Evolutionary conservation across 1,140 invertebrate genomes (phyloP).

Genomic region (Andricus grossulariae): DNA sequence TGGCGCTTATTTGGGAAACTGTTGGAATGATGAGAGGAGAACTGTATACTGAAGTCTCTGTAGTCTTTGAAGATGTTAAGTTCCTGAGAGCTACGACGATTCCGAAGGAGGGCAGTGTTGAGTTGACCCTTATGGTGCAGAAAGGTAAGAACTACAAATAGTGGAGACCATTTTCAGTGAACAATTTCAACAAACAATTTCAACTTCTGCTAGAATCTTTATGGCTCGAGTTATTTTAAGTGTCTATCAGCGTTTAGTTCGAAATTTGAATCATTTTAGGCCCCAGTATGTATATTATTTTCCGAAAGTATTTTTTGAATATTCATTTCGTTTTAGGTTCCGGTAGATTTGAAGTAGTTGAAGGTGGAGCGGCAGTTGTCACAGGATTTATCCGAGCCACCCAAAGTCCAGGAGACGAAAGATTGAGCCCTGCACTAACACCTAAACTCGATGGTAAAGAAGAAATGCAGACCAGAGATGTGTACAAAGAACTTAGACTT

Average conservation of each 20-base stretch:
- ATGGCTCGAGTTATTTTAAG: background rate
- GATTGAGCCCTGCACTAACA: conserved; percentile 44
- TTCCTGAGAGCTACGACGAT: conserved; percentile 91
- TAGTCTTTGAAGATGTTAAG: conserved; percentile 91
- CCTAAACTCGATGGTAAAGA: conserved; percentile 50
- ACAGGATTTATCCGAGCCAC: conserved; percentile 82
- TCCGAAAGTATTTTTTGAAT: conserved; percentile 28
- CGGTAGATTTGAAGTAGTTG: conserved; percentile 79
- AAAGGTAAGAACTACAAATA: conserved; percentile 75
- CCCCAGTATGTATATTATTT: background rate
- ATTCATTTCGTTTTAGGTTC: conserved; percentile 54
- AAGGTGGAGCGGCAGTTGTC: conserved; percentile 86
- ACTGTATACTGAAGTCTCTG: conserved; percentile 83
- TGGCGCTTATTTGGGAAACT: conserved; percentile 91
- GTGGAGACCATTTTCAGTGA: no score
- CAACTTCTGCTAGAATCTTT: background rate
- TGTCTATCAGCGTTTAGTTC: no score
- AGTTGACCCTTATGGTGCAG: conserved; percentile 89
- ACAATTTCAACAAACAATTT: background rate
- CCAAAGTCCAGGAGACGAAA: conserved; percentile 70
- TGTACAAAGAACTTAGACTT: conserved; percentile 94
- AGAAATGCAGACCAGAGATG: conserved; percentile 81
- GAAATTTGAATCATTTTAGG: no score
- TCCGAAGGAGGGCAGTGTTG: conserved; percentile 81
- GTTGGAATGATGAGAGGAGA: conserved; percentile 86